phyloP scores from a whole-genome alignment of 2,797 vertebrate species.

The Crocodylus rhombifer region DNA sequence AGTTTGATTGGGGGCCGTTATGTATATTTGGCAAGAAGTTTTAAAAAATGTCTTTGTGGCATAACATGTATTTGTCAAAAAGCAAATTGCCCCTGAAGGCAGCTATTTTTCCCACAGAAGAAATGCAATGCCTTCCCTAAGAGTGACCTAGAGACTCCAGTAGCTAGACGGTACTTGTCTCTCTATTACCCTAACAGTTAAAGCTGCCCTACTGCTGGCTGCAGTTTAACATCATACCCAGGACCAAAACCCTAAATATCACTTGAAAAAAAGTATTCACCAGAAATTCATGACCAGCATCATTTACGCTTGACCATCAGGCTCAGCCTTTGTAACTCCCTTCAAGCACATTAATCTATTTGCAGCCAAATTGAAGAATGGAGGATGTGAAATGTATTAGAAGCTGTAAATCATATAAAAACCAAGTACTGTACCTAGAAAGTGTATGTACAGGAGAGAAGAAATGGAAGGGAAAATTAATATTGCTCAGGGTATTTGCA shows the following conservation, averaged over 20 bases:
- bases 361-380: not conserved
- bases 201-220: too few species aligned
- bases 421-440: not conserved
- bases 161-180: too few species aligned
- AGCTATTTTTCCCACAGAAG: too few species aligned
- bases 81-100: too few species aligned
- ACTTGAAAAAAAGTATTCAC: too few species aligned
- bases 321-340: not conserved
- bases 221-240: not conserved
- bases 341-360: not conserved
- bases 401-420: not conserved
- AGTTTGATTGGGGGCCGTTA: not conserved
- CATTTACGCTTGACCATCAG: not conserved
- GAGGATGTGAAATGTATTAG: constrained; percentile 1
- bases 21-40: too few species aligned
- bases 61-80: too few species aligned
- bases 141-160: too few species aligned
- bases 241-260: not conserved
- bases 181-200: too few species aligned
- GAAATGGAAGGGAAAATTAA: not conserved
- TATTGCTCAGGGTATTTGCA: not conserved
- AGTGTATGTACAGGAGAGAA: not conserved
- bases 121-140: too few species aligned
- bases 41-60: too few species aligned
- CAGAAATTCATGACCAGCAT: too few species aligned